Evolutionary conservation across 2,113 vertebrate species (phyloP).

Genomic region (Rutilus rutilus): DNA sequence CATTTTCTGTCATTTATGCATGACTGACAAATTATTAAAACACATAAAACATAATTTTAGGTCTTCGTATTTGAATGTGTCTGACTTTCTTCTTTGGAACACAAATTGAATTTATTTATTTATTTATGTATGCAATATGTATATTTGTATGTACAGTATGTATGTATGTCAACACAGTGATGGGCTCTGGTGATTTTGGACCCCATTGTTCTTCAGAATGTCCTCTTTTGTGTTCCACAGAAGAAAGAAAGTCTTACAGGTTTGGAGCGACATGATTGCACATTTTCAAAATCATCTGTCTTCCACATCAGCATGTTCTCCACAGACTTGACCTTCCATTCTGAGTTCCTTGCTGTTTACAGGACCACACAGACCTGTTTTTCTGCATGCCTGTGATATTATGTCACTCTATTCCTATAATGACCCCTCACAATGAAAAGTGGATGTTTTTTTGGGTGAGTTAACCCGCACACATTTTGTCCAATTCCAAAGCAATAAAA

Average conservation of each 20-base stretch:
- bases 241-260: background rate
- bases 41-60: background rate
- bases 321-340: background rate
- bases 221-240: background rate
- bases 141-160: too few species aligned
- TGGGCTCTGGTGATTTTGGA: background rate
- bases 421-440: background rate
- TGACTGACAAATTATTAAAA: background rate
- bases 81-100: background rate
- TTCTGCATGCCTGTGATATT: slow-evolving; percentile 27
- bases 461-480: background rate
- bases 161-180: background rate
- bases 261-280: background rate
- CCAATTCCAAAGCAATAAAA: background rate
- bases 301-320: background rate
- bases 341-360: background rate
- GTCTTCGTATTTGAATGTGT: background rate
- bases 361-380: slow-evolving; percentile 26
- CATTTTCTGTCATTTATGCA: background rate
- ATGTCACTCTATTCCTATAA: slow-evolving; percentile 1
- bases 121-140: too few species aligned
- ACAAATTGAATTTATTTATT: background rate
- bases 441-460: background rate
- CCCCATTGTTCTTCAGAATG: background rate
- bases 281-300: background rate